Base-by-base conservation (phyloP, 2,888 invertebrate genomes). In the Lochmaea capreae region DNA sequence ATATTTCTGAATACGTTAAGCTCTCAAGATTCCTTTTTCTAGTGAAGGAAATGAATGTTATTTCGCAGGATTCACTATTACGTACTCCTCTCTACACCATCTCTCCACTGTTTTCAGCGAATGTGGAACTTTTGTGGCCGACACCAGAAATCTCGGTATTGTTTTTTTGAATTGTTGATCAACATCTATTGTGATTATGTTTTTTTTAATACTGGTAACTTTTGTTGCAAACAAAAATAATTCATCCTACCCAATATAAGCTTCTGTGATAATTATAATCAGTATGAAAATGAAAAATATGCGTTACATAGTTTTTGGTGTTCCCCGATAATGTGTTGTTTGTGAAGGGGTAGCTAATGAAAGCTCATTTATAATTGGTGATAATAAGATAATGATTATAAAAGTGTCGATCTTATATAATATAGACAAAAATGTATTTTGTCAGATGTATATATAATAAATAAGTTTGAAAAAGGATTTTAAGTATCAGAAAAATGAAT, bases 291-390 rank as follows among this genome's bases (percentile, higher is more conserved):
- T 33, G 4, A 33, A 33, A 33, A 33, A 39, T 39, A 9, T 39
- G 33, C 33, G 9, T 39, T 39, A 66, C 33, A 22, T 33, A 57
- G 10, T 65, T 49, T 65, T 65, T 46, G 26, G 52, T 16, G 16
- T 33, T 42, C 54, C 33, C 39, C 9, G 9, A 70, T 39, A 49
- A 39, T 66, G 46, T 65, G 71, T 71, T 71, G 71, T 65, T 71
- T 58, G 58, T 65, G 33, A 65, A 71, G 71, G 71, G 71, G 71
- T 71, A 71, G 71, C 71, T 71, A 61, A 54, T 62, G 39, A 65
- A 70, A 61, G 71, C 71, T 71, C 71, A 71, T 65, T 71, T 65
- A 39, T 71, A 43, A 71, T 71, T 70, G 63, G 70, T 70, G 70
- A 70, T 71, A 71, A 62, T 65, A 71, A 65, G 16, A 65, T 71